Conservation (phyloP, 2,797 vertebrate species). For the Ispidina picta region DNA sequence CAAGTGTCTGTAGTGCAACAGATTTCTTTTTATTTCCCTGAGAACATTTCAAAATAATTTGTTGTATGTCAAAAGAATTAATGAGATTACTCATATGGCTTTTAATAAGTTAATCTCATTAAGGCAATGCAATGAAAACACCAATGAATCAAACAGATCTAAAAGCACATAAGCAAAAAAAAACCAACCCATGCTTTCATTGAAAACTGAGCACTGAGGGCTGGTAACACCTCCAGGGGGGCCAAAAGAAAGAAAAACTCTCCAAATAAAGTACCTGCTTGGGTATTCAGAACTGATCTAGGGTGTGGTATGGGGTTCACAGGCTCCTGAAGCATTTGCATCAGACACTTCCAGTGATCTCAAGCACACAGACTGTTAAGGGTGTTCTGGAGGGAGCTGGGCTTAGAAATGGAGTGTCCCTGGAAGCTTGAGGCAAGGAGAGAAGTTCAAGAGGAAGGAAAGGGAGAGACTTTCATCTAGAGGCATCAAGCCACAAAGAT, state of each 20-base stretch:
- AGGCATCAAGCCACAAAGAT: background rate
- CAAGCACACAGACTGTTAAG: background rate
- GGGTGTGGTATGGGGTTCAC: background rate
- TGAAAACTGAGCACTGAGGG: background rate
- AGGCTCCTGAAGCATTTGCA: background rate
- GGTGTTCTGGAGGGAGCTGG: background rate
- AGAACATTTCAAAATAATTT: background rate
- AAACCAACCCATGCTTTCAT: background rate
- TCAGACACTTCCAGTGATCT: background rate
- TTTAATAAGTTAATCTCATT: conserved; percentile 8
- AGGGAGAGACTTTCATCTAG: conserved; percentile 7
- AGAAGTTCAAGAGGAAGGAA: conserved; percentile 36
- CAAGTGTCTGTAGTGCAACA: background rate
- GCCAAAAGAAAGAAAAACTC: background rate
- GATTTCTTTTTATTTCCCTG: background rate
- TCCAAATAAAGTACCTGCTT: background rate
- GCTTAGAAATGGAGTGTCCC: background rate
- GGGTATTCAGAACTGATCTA: background rate
- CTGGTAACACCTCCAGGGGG: background rate
- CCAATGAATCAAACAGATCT: background rate
- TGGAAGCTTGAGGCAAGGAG: background rate
- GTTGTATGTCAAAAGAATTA: background rate
- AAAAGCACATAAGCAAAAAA: background rate
- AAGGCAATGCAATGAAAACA: background rate
- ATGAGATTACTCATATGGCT: background rate